phyloP scores from a whole-genome alignment of 2,113 vertebrate genomes.

The Platysteira castanea region DNA sequence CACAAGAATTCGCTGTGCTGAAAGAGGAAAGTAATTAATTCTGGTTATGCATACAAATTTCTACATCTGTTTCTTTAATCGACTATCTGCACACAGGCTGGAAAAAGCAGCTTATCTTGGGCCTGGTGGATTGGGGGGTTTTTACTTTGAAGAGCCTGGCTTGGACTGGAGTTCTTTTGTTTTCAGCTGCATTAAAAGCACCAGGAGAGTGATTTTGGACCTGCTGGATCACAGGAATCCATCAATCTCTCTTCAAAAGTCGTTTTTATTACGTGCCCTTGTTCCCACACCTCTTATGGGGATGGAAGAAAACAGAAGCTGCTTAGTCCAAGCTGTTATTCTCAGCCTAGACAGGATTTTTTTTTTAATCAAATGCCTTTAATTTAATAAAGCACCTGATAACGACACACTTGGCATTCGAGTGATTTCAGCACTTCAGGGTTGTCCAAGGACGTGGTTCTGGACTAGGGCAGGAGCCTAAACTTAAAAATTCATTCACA shows the following conservation, averaged over 20 bases:
- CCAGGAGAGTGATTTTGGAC: not conserved
- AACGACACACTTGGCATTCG: not conserved
- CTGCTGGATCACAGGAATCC: not conserved
- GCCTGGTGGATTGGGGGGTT: not conserved
- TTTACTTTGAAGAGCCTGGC: not conserved
- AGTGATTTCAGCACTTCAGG: not conserved
- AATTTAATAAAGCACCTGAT: not conserved
- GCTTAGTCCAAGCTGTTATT: not conserved
- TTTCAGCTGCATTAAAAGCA: not conserved
- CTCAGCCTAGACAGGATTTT: not conserved
- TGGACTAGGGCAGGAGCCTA: not conserved
- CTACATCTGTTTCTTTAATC: constrained; percentile 50
- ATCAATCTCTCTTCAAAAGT: not conserved
- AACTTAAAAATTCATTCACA: not conserved
- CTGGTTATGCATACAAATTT: constrained; percentile 38
- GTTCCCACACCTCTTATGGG: not conserved
- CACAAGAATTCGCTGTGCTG: not conserved
- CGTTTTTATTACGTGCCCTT: not conserved
- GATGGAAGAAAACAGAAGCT: not conserved
- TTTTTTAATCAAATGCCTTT: not conserved
- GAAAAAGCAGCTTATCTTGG: constrained; percentile 12
- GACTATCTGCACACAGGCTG: not conserved
- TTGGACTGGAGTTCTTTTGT: not conserved
- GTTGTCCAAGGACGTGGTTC: not conserved
- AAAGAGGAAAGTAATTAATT: constrained; percentile 37